Percentiles rank a stretch among this genome's conserved stretches.
phyloP scores from a whole-genome alignment of 2,888 invertebrate genomes.

The Drosophila atroscutellata region DNA sequence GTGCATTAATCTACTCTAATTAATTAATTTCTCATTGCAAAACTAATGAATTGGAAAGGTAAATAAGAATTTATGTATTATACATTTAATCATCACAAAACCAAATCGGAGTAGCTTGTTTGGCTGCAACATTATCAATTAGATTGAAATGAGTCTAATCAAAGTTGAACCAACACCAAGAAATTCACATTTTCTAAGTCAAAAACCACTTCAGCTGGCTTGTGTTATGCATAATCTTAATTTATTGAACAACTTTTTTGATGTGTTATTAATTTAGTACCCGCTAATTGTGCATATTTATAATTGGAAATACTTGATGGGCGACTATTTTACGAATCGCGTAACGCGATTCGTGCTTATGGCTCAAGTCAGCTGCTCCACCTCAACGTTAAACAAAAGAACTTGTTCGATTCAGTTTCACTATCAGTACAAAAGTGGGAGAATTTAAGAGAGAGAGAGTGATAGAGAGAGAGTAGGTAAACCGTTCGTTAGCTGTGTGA shows the following conservation, averaged over 20 bases:
- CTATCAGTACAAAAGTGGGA: constrained; percentile 35
- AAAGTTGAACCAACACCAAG: constrained; percentile 29
- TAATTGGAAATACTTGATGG: constrained; percentile 25
- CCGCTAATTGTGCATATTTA: constrained; percentile 1
- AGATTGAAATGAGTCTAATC: constrained; percentile 44
- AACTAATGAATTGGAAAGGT: background rate
- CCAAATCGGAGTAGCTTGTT: too few species aligned
- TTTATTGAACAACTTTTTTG: constrained; percentile 13
- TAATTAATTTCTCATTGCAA: background rate
- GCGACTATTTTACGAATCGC: constrained; percentile 35
- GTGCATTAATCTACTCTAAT: background rate
- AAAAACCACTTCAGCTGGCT: background rate
- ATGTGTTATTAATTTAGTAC: constrained; percentile 28
- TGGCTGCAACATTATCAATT: constrained; percentile 44
- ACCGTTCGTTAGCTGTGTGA: background rate
- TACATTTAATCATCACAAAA: background rate
- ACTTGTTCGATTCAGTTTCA: constrained; percentile 54
- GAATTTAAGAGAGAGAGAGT: constrained; percentile 9
- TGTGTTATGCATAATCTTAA: constrained; percentile 3
- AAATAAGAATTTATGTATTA: background rate
- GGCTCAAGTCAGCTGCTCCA: constrained; percentile 52
- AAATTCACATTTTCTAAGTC: constrained; percentile 29
- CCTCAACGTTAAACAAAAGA: constrained; percentile 38
- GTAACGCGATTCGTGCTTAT: constrained; percentile 2
- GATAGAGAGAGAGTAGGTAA: background rate